These are phyloP conservation scores for Stercorarius parasiticus DNA, from an alignment of 2,113 vertebrate species.

Conservation along the genomic window DNA sequence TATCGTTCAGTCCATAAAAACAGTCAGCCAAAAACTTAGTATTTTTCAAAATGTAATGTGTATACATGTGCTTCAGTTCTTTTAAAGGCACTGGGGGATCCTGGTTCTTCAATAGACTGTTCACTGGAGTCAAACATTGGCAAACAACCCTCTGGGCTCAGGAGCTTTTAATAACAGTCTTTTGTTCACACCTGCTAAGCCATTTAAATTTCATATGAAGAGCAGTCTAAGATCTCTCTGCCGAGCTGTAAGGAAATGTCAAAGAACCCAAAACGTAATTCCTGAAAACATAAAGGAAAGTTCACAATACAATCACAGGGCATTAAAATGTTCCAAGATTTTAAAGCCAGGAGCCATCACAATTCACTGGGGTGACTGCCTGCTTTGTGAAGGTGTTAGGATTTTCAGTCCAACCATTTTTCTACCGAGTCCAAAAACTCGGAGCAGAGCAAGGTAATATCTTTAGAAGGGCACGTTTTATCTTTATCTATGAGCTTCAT, in stretches of 20 bases:
- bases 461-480: neutral
- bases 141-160: conserved; percentile 22
- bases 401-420: neutral
- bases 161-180: neutral
- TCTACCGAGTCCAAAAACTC: neutral
- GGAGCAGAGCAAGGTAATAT: neutral
- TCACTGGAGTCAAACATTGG: conserved; percentile 5
- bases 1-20: conserved; percentile 9
- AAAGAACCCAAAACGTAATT: neutral
- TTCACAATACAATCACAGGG: neutral
- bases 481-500: neutral
- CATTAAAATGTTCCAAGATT: neutral
- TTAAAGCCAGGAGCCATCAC: neutral
- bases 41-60: neutral
- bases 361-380: neutral
- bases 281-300: neutral
- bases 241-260: neutral
- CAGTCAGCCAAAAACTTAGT: neutral
- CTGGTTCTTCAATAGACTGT: neutral
- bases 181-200: conserved; percentile 22
- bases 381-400: neutral
- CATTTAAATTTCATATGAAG: conserved; percentile 13
- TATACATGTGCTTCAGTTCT: neutral
- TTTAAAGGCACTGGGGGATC: conserved; percentile 23
- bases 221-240: neutral